phyloP scores from a whole-genome alignment of 2,113 vertebrate species.

The Orientallactaga bullata region DNA sequence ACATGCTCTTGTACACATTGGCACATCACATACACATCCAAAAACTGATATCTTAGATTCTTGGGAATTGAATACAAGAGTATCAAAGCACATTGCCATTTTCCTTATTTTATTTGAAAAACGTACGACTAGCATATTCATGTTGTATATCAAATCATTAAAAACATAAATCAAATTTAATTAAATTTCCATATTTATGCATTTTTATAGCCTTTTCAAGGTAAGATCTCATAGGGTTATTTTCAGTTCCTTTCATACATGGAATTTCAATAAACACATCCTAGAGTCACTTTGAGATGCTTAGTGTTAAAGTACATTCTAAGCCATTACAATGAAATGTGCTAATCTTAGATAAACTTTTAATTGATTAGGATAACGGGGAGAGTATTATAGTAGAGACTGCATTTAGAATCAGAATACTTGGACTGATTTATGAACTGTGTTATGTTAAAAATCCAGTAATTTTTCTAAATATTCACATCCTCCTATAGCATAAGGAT shows the following conservation, averaged over 20 bases:
- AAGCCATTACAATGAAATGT: not conserved
- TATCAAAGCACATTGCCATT: not conserved
- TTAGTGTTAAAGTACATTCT: not conserved
- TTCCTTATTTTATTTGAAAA: not conserved
- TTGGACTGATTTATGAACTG: not conserved
- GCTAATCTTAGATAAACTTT: conserved; percentile 22
- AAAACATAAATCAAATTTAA: not conserved
- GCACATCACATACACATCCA: too few relatives aligned
- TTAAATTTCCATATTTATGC: not conserved
- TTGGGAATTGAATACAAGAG: not conserved
- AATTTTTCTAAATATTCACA: conserved; percentile 10
- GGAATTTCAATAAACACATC: not conserved
- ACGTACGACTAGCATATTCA: not conserved
- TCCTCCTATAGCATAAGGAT: not conserved
- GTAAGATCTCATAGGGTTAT: not conserved
- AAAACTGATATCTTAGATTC: conserved; percentile 5
- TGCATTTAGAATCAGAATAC: not conserved
- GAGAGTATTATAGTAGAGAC: not conserved
- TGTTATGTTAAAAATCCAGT: not conserved
- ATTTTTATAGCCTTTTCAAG: not conserved
- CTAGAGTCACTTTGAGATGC: not conserved
- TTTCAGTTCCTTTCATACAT: not conserved
- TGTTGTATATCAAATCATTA: not conserved
- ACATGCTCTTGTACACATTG: too few relatives aligned
- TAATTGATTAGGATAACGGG: not conserved